Evolutionary conservation across 2,888 invertebrate species (phyloP), one percentile per base, ranked within the genome.

Genomic region (Phragmatobia fuliginosa): DNA sequence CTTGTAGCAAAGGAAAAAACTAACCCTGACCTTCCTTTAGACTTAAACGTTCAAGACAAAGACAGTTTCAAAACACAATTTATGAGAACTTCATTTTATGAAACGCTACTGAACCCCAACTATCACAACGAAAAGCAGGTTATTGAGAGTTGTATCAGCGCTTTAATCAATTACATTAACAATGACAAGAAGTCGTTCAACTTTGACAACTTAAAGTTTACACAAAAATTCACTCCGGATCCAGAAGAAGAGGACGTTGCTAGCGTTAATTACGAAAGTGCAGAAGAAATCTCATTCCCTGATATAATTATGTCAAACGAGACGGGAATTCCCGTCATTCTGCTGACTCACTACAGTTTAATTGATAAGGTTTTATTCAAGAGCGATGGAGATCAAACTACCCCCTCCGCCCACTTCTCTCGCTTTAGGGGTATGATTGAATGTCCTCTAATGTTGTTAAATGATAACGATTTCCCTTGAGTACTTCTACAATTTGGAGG

Each of bases 401-500:
- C 52, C 8, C 16, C 11, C 18, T 56, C 56, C 18, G 65, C 65
- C 0, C 25, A 58, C 8, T 66, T 66, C 25, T 62, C 38, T 58
- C 56, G 38, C 8, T 68, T 68, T 33, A 58, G 62, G 18, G 31
- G 41, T 28, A 25, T n/a, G 16, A 58, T 62, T 16, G 58, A 58
- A 16, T 68, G 68, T 32, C 68, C 68, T 8, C 33, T 68, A 25
- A 41, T 41, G 18, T 68, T 68, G n/a, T 11, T 68, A 31, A 3
- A 41, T 14, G 41, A 59, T 58, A 36, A 45, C 18, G 2, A 62
- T 25, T 11, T 68, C 68, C 4, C 32, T 68, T 58, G 68, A 62
- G 18, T 68, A 68, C 36, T 68, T 56, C 58, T 68, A 68, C 18
- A 68, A 62, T 45, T 31, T 68, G 8, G 38, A 63, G 18, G 68